Base-by-base conservation (phyloP, 2,797 vertebrate species). In the Rhincodon typus region DNA sequence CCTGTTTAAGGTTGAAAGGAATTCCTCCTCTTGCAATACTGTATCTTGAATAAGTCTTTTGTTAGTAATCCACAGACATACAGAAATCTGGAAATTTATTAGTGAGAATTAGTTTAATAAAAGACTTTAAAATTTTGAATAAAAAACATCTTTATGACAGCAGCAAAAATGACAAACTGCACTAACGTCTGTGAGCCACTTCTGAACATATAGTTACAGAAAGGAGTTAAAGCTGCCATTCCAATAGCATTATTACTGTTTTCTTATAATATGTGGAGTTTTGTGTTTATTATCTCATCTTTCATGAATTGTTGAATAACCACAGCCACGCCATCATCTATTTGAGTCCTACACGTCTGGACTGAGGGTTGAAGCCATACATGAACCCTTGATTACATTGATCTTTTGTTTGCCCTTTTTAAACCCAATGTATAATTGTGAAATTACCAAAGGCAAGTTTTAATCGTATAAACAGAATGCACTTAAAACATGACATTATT, bases 401-500 rank as follows among this genome's bases (percentile, higher is more conserved):
- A 69, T 93, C 90, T 93, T 67, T 42, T 69, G 66, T 69, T 25
- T 90, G 57, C 30, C 53, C 30, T 67, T 93, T 93, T 93, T 69
- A 93, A 84, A 69, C 66, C 66, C 8, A 93, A 38, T 69, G 66
- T 42, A 42, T n/a, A 23, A 42, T 67, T 69, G 62, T 69, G 21
- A 67, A 93, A 93, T 93, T 69, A 42, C 67, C 62, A 38, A 69
- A 38, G 8, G 46, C n/a, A 42, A 67, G 67, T 93, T 93, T 93
- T 93, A 69, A 69, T 93, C 69, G n/a, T 42, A 67, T 21, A 42
- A 69, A 30, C 66, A 42, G 25, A 50, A n/a, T 93, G 21, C 21
- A 93, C 90, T 69, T 69, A 42, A 69, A 66, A 38, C 66, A 93
- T 93, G 57, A n/a, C 34, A 67, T 79, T 79, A 79, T 84, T 84